Evolutionary conservation across 2,797 vertebrate genomes (phyloP).

Genomic region (Threskiornis aethiopicus): DNA sequence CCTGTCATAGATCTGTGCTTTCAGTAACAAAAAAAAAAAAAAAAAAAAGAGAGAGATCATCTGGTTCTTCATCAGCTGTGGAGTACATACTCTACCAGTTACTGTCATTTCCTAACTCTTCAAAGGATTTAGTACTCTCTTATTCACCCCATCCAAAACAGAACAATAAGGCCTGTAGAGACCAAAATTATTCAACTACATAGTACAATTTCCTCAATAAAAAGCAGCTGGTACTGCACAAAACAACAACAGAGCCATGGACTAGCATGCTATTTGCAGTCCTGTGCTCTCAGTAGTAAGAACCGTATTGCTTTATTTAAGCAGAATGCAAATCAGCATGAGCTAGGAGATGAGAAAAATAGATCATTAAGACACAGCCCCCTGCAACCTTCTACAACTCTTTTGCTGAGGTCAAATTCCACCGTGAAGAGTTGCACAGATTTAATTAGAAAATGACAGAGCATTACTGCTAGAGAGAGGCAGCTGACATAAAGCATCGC

Average conservation of each 20-base stretch:
- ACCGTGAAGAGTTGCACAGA: neutral
- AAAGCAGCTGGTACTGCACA: slow-evolving; percentile 2
- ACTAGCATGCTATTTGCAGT: neutral
- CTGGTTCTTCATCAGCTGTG: slow-evolving; percentile 5
- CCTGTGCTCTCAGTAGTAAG: neutral
- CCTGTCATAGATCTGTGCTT: neutral
- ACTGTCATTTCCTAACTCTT: slow-evolving; percentile 29
- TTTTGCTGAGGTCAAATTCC: neutral
- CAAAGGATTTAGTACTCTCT: neutral
- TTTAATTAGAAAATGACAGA: neutral
- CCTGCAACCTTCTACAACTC: neutral
- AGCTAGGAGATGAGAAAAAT: neutral
- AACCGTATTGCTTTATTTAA: slow-evolving; percentile 8
- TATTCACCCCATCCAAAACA: slow-evolving; percentile 20
- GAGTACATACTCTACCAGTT: neutral
- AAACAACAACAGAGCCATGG: neutral
- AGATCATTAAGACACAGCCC: neutral
- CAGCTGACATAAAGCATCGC: neutral
- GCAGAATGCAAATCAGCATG: neutral
- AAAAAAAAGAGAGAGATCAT: neutral
- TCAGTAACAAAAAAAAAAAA: neutral
- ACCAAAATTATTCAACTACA: slow-evolving; percentile 23
- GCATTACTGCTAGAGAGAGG: neutral
- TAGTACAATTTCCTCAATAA: slow-evolving; percentile 8
- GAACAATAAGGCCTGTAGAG: neutral